A percentile compares a stretch with the other conserved stretches of the same genome.
Conservation (phyloP, 2,888 invertebrate species). For the Keiferia lycopersicella region DNA sequence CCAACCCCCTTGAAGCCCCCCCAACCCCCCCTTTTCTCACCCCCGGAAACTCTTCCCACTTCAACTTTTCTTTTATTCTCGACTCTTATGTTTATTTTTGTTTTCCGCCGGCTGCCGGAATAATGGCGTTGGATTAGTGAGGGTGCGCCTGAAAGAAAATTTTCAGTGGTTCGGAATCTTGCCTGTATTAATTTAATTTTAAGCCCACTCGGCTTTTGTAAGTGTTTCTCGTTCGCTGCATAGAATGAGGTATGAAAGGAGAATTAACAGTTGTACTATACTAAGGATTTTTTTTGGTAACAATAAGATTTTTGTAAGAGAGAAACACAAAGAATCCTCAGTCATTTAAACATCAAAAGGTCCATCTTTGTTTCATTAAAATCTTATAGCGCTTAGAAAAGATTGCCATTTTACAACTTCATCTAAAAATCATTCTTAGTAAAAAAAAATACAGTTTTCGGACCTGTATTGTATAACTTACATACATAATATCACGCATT, state of each 20-base stretch:
- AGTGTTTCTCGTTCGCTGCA: background rate
- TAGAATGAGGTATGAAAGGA: background rate
- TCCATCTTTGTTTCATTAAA: no score
- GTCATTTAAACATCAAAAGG: no score
- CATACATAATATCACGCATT: no score
- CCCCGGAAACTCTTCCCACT: conserved; percentile 75
- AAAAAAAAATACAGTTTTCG: no score
- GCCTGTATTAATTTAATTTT: conserved; percentile 19
- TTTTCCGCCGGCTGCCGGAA: conserved; percentile 76
- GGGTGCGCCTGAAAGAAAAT: conserved; percentile 45
- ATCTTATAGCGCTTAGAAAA: no score
- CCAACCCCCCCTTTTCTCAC: conserved; percentile 50
- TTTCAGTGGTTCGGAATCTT: background rate
- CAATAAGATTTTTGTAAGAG: no score
- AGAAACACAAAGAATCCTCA: no score
- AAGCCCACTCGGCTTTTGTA: background rate
- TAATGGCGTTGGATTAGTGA: conserved; percentile 62
- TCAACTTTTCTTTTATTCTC: conserved; percentile 77
- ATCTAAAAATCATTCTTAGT: no score
- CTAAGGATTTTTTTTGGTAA: no score
- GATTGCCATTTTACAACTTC: no score
- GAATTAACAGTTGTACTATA: no score
- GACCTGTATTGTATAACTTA: no score
- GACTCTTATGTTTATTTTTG: conserved; percentile 78
- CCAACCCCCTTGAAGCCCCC: conserved; percentile 36